A percentile compares a stretch with the other conserved stretches of the same genome.
phyloP scores from a whole-genome alignment of 92 coral and sea anemone species.

The Heteractis magnifica region DNA sequence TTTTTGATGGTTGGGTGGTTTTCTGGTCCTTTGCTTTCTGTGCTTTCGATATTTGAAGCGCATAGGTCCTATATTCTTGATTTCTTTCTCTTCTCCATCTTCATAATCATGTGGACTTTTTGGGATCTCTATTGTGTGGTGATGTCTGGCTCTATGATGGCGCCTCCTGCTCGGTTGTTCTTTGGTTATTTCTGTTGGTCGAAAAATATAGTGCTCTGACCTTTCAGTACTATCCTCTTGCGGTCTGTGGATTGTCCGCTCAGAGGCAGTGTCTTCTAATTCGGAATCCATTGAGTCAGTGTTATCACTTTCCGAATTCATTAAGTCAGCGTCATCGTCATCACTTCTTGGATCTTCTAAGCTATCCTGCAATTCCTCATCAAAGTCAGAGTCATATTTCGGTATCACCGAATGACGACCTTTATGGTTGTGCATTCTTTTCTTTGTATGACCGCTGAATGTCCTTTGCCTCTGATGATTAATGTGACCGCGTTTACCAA shows the following conservation, averaged over 20 bases:
- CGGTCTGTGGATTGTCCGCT: constrained; percentile 21
- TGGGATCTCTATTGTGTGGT: neutral
- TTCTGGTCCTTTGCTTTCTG: neutral
- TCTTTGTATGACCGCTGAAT: neutral
- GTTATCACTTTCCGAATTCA: constrained; percentile 2
- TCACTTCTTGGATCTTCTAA: constrained; percentile 9
- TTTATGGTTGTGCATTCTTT: neutral
- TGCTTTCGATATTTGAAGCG: neutral
- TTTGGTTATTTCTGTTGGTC: neutral
- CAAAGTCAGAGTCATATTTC: neutral
- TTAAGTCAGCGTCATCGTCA: constrained; percentile 12
- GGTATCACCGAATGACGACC: neutral
- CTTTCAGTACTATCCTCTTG: constrained; percentile 29
- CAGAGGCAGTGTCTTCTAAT: constrained; percentile 2
- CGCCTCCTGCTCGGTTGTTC: neutral
- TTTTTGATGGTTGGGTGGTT: neutral
- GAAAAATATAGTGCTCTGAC: constrained; percentile 12
- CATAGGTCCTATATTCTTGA: neutral
- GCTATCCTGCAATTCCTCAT: neutral
- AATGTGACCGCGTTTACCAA: constrained; percentile 17
- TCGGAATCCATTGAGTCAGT: constrained; percentile 5
- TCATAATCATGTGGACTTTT: constrained; percentile 14
- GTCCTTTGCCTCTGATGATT: neutral
- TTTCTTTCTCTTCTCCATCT: constrained; percentile 12
- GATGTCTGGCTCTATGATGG: neutral